Base-by-base conservation (phyloP, 1,140 invertebrate genomes). In the Saxidomus purpurata region DNA sequence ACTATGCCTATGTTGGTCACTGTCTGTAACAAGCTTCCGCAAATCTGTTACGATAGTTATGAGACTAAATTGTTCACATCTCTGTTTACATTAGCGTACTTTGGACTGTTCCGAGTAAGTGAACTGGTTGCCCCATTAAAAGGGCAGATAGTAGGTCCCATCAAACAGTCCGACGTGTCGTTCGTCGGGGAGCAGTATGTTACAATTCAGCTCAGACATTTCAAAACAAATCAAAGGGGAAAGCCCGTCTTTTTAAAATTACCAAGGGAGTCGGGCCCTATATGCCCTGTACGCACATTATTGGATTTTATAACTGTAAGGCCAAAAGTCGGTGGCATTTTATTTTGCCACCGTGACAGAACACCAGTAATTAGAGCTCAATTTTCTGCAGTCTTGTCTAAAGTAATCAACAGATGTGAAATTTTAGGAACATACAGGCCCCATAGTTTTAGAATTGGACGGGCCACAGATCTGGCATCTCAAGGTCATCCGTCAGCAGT, bases 21-120 rank as follows among this genome's bases (percentile, higher is more conserved):
- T 0, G 25, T 87, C 1, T 79, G 34, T 43, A 34, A 22, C 8
- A 59, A n/a, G 11, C 25, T 87, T 40, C 67, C 63, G 3, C 22
- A 49, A 22, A 47, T 31, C 11, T 79, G 71, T 59, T 79, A 28
- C 34, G 22, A 40, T 13, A n/a, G 13, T 25, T 87, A 15, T 38
- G 85, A 79, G 36, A 13, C n/a, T 22, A 79, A n/a, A 31, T 43
- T 87, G 28, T 87, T 87, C 31, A 6, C 22, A 22, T n/a, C 85
- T 4, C 17, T 76, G 13, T 87, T 79, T 49, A 34, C 71, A n/a
- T n/a, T 87, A 47, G 85, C 85, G 0, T 79, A 87, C 79, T 87
- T 79, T 87, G 85, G 85, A 28, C 28, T 87, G 2, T 79, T 79
- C 13, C 19, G 85, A n/a, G 74, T 79, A 4, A 79, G 85, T 38